phyloP scores from a whole-genome alignment of 2,113 vertebrate genomes.

The Corythoichthys haematopterus region DNA sequence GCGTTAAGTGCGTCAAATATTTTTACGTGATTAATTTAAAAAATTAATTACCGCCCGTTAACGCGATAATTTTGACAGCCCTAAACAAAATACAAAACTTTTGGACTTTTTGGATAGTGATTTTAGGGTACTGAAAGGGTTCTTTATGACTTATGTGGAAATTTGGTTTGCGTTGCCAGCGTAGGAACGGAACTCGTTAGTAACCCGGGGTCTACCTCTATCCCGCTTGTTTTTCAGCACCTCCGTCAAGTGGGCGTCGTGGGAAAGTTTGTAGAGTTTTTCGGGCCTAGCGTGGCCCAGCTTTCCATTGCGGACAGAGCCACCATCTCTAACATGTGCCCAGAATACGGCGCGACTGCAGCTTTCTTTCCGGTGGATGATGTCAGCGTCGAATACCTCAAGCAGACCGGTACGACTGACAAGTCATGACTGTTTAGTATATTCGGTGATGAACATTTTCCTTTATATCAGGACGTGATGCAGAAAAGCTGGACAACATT shows the following conservation, averaged over 20 bases:
- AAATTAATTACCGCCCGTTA: too few species aligned
- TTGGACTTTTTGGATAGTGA: too few species aligned
- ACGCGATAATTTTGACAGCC: too few species aligned
- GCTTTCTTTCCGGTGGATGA: conserved; percentile 93
- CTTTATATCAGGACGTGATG: conserved; percentile 78
- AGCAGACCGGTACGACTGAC: conserved; percentile 81
- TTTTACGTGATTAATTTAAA: too few species aligned
- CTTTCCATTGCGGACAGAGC: conserved; percentile 96
- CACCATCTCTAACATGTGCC: conserved; percentile 98
- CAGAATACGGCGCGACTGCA: conserved; percentile 93
- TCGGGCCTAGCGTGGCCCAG: conserved; percentile 87
- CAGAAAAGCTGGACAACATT: conserved; percentile 76
- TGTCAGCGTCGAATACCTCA: conserved; percentile 84
- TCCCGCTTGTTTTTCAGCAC: conserved; percentile 72
- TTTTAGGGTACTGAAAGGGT: too few species aligned
- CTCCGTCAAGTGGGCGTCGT: conserved; percentile 94
- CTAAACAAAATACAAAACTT: too few species aligned
- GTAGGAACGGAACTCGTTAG: too few species aligned
- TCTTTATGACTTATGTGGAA: too few species aligned
- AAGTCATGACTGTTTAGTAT: not conserved
- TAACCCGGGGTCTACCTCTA: too few species aligned
- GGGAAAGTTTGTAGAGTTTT: conserved; percentile 97
- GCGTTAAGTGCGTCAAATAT: too few species aligned
- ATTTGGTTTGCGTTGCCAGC: too few species aligned
- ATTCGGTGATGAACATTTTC: not conserved